Conservation (phyloP, 2,888 invertebrate species). For the Eucera pruinosa region DNA sequence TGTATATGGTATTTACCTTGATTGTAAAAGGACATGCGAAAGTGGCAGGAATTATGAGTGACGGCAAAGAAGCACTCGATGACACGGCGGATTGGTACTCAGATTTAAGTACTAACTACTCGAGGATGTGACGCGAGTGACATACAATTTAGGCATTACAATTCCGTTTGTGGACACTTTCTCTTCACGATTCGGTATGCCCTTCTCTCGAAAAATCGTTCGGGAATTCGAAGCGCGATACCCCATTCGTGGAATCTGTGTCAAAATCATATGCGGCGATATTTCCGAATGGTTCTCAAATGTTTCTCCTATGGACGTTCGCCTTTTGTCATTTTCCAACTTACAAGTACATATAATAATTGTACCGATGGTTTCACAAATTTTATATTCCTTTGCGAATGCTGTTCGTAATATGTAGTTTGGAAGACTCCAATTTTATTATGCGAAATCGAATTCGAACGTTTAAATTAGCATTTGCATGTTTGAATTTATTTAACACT, state of each 20-base stretch:
- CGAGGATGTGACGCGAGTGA: conserved; percentile 54
- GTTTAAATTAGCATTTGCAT: no score
- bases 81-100: conserved; percentile 62
- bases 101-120: conserved; percentile 64
- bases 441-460: no score
- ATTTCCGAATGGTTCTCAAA: conserved; percentile 4
- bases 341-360: no score
- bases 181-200: conserved; percentile 61
- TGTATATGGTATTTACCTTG: conserved; percentile 21
- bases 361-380: no score
- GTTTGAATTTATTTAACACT: no score
- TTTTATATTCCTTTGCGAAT: no score
- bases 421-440: no score
- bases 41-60: conserved; percentile 47
- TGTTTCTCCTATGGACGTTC: neutral
- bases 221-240: conserved; percentile 48
- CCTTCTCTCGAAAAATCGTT: conserved; percentile 32
- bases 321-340: neutral
- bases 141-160: conserved; percentile 57
- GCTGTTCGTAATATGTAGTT: no score
- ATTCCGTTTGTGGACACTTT: conserved; percentile 72
- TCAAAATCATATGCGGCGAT: conserved; percentile 52
- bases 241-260: conserved; percentile 50
- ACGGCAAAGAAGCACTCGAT: conserved; percentile 63
- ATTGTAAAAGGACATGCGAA: conserved; percentile 43